Conservation (phyloP, 1,140 invertebrate species). For the Pectinophora gossypiella region DNA sequence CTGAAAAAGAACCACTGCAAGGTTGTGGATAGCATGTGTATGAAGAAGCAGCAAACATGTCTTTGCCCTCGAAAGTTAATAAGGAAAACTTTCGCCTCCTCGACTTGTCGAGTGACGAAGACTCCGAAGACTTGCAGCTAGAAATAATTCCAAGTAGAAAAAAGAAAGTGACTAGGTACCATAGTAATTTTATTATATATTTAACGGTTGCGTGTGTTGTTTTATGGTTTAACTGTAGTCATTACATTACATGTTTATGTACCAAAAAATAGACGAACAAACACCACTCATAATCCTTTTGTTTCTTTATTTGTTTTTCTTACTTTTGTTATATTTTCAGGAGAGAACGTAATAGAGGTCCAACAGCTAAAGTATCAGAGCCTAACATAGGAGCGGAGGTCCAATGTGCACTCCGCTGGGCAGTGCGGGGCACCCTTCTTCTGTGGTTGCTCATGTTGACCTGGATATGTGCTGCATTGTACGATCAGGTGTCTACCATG, state of each 20-base stretch:
- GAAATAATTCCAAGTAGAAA: slow-evolving; percentile 77
- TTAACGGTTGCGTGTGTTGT: no score
- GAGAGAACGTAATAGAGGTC: slow-evolving; percentile 43
- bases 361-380: slow-evolving; percentile 31
- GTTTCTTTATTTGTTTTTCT: no score
- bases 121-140: slow-evolving; percentile 79
- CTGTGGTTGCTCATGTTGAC: slow-evolving; percentile 64
- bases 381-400: slow-evolving; percentile 55
- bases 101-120: slow-evolving; percentile 77
- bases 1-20: slow-evolving; percentile 2
- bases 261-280: no score
- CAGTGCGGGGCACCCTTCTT: slow-evolving; percentile 49
- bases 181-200: no score
- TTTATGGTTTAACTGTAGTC: no score
- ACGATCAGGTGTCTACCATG: slow-evolving; percentile 61
- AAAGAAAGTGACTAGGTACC: slow-evolving; percentile 69
- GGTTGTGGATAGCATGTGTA: slow-evolving; percentile 33
- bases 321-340: slow-evolving; percentile 23
- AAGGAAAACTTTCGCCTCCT: slow-evolving; percentile 81
- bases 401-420: slow-evolving; percentile 59
- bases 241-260: no score
- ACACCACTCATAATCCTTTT: no score
- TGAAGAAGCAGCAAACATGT: slow-evolving; percentile 45
- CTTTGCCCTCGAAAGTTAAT: slow-evolving; percentile 66
- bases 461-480: slow-evolving; percentile 61